Evolutionary conservation across 2,888 invertebrate species (phyloP).

Genomic region (Synanthedon formicaeformis): DNA sequence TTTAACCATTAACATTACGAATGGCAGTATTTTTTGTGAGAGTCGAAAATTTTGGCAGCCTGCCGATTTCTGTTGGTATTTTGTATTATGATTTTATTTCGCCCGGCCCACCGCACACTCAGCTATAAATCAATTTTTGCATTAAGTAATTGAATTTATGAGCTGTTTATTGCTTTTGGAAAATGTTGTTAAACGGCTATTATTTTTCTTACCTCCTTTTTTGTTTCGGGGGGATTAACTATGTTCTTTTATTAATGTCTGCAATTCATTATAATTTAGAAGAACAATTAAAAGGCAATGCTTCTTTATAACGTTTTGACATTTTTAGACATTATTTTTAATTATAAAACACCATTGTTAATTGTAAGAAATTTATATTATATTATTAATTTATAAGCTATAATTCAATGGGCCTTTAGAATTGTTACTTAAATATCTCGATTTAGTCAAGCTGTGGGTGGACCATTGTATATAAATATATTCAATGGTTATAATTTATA

Average conservation of each 20-base stretch:
- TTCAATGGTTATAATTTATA: too few species aligned
- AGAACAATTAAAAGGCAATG: background rate
- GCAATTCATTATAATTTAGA: background rate
- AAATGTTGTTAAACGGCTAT: constrained; percentile 56
- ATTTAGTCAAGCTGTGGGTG: too few species aligned
- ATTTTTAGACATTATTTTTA: too few species aligned
- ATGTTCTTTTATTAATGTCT: background rate
- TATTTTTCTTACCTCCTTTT: constrained; percentile 21
- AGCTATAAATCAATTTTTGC: constrained; percentile 59
- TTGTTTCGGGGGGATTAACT: constrained; percentile 11
- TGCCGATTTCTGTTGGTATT: constrained; percentile 36
- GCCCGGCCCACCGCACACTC: constrained; percentile 28
- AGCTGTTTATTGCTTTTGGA: constrained; percentile 58
- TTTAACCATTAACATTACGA: constrained; percentile 61
- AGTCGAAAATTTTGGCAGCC: constrained; percentile 44
- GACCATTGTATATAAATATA: too few species aligned
- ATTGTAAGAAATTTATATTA: too few species aligned
- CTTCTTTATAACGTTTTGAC: background rate
- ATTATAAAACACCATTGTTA: too few species aligned
- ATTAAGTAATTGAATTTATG: constrained; percentile 66
- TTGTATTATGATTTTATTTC: constrained; percentile 45
- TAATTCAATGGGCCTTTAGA: too few species aligned
- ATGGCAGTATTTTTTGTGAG: constrained; percentile 38
- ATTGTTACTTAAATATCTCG: too few species aligned
- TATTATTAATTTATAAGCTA: too few species aligned